A percentile compares a stretch with the other conserved stretches of the same genome.
These are phyloP conservation scores for Omphaloscelis lunosa DNA, from an alignment of 2,888 invertebrate species.

Conservation along the genomic window DNA sequence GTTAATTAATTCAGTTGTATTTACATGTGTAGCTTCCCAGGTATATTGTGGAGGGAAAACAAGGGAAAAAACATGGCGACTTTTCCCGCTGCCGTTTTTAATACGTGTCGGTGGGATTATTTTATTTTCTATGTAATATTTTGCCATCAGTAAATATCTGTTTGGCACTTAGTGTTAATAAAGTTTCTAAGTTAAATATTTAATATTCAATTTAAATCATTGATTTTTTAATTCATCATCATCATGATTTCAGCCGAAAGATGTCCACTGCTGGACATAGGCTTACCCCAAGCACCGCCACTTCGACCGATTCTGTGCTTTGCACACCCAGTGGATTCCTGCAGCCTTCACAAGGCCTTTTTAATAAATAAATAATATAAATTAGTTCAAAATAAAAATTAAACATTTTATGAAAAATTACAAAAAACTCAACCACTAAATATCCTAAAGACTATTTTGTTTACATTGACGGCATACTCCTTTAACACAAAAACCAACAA, in stretches of 20 bases:
- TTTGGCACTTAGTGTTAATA: slow-evolving; percentile 16
- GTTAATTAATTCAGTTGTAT: slow-evolving; percentile 58
- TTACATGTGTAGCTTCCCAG: slow-evolving; percentile 50
- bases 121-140: slow-evolving; percentile 25
- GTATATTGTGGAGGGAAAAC: slow-evolving; percentile 34
- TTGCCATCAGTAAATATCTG: slow-evolving; percentile 3
- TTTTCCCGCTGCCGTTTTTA: slow-evolving; percentile 16
- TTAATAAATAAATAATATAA: too few relatives aligned
- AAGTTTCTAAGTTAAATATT: not conserved
- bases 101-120: slow-evolving; percentile 29
- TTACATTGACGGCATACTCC: slow-evolving; percentile 9
- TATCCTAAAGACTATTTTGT: not conserved
- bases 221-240: not conserved
- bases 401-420: not conserved
- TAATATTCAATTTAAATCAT: not conserved
- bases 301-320: too few relatives aligned
- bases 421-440: too few relatives aligned
- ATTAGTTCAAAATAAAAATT: not conserved
- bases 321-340: too few relatives aligned
- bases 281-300: too few relatives aligned
- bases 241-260: too few relatives aligned
- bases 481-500: slow-evolving; percentile 37
- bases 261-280: too few relatives aligned
- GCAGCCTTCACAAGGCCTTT: too few relatives aligned
- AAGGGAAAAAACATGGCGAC: slow-evolving; percentile 22